A percentile compares a stretch with the other conserved stretches of the same genome.
phyloP scores from a whole-genome alignment of 2,113 vertebrate species.

The Dissostichus mawsoni region DNA sequence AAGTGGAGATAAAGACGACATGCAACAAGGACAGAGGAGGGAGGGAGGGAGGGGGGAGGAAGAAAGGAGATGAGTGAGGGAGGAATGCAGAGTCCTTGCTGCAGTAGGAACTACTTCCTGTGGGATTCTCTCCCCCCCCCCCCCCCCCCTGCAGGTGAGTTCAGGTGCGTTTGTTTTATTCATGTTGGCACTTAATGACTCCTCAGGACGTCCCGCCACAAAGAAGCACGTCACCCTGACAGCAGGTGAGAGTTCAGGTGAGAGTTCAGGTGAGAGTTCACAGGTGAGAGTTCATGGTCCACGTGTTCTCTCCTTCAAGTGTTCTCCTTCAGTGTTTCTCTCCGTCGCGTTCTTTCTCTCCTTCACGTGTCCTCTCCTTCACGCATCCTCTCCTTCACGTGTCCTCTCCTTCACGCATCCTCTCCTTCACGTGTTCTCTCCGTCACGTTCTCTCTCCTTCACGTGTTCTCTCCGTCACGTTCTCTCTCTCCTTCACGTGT shows the following conservation, averaged over 20 bases:
- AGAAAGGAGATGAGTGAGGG: too few species aligned
- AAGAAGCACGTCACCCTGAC: neutral
- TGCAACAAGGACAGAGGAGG: constrained; percentile 11
- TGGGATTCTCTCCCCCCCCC: neutral
- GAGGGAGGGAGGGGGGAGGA: too few species aligned
- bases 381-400: too few species aligned
- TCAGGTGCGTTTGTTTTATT: constrained; percentile 21
- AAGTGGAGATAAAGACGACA: constrained; percentile 7
- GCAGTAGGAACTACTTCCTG: constrained; percentile 26
- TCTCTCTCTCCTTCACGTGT: too few species aligned
- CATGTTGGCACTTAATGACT: constrained; percentile 54
- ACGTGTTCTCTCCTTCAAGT: too few species aligned
- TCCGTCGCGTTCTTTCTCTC: too few species aligned
- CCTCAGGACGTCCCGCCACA: neutral
- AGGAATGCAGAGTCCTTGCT: neutral
- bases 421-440: too few species aligned
- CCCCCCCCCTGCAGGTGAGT: neutral
- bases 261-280: constrained; percentile 17
- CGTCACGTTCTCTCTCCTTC: too few species aligned
- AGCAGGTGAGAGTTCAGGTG: neutral
- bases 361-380: too few species aligned
- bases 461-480: too few species aligned
- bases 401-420: too few species aligned
- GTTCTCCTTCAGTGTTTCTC: too few species aligned
- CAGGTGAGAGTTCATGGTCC: neutral